Evolutionary conservation across 2,113 vertebrate species (phyloP).

Genomic region (Lethenteron reissneri): DNA sequence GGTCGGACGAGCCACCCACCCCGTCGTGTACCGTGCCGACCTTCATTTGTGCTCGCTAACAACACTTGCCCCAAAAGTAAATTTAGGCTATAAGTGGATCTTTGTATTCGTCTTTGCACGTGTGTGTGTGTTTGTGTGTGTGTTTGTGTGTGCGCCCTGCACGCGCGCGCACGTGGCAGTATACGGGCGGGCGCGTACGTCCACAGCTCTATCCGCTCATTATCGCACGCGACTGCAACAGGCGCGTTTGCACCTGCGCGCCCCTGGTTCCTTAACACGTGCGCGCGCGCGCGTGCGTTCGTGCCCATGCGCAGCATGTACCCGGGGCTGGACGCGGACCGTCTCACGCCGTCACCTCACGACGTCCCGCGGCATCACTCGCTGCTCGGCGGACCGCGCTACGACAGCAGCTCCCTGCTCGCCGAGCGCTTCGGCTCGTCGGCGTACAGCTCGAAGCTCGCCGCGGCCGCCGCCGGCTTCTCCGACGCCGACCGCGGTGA

Average conservation of each 20-base stretch:
- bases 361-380: background rate
- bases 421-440: background rate
- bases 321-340: slow-evolving; percentile 3
- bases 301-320: background rate
- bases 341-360: slow-evolving; percentile 2
- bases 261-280: too few relatives aligned
- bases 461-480: background rate
- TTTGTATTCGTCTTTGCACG: background rate
- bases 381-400: slow-evolving; percentile 2
- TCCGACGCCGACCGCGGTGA: background rate
- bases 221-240: too few relatives aligned
- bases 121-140: background rate
- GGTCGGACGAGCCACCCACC: background rate
- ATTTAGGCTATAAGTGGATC: background rate
- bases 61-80: background rate
- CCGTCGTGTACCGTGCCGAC: background rate
- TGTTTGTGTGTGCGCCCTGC: background rate
- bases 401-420: slow-evolving; percentile 1
- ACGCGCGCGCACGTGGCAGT: background rate
- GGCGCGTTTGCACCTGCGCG: too few relatives aligned
- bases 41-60: background rate
- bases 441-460: too few relatives aligned
- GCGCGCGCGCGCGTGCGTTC: too few relatives aligned
- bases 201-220: background rate
- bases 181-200: background rate